These are phyloP conservation scores for Emmelina monodactyla DNA, from an alignment of 2,888 invertebrate genomes.

Conservation along the genomic window DNA sequence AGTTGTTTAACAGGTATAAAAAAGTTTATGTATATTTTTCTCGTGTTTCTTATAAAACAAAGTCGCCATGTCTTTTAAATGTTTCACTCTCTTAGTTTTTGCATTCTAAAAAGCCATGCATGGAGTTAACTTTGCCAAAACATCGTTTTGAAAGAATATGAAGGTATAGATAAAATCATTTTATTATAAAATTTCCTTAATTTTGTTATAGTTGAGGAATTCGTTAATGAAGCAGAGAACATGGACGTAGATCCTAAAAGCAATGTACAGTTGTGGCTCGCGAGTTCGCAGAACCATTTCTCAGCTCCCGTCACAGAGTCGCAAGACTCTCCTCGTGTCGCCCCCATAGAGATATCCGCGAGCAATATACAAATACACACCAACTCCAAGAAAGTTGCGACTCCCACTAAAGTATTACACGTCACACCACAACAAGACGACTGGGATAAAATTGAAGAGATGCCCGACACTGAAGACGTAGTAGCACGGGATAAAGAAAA, in stretches of 20 bases:
- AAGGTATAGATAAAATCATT: no score
- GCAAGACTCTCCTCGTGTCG: conserved; percentile 17
- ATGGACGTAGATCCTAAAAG: no score
- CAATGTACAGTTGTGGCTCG: conserved; percentile 47
- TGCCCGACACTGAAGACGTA: conserved; percentile 29
- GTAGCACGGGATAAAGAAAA: conserved; percentile 27
- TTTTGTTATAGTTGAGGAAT: no score
- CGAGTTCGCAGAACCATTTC: conserved; percentile 48
- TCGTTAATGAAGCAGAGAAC: no score
- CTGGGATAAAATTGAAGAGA: conserved; percentile 51
- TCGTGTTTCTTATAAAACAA: conserved; percentile 5
- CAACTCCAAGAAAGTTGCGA: conserved; percentile 22
- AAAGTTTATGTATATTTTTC: no score
- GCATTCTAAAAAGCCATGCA: no score
- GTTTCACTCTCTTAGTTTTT: no score
- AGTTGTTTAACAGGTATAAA: no score
- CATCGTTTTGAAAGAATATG: no score
- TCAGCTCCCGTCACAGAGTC: conserved; percentile 33
- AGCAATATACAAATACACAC: conserved; percentile 38
- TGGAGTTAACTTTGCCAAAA: no score
- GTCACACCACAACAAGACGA: conserved; percentile 36
- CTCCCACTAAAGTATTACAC: conserved; percentile 25
- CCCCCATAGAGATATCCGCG: conserved; percentile 24
- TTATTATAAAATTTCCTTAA: no score
- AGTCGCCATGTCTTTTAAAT: no score